phyloP scores from a whole-genome alignment of 2,797 vertebrate species.

The Microhierax caerulescens region DNA sequence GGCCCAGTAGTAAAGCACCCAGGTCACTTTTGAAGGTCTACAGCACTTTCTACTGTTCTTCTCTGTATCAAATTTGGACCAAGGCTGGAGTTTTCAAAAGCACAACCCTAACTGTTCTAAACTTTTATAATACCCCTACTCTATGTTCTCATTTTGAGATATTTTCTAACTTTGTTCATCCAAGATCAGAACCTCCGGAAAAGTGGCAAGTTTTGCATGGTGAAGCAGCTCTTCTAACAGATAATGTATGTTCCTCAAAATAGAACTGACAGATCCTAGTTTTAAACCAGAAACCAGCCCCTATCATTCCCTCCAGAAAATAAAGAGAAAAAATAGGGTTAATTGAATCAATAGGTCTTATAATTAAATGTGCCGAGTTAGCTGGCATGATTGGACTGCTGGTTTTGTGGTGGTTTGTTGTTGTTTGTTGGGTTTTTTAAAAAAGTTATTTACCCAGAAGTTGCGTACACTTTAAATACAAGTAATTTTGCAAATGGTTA shows the following conservation, averaged over 20 bases:
- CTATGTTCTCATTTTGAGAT: neutral
- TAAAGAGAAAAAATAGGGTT: neutral
- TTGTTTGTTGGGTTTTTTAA: neutral
- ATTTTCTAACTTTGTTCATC: neutral
- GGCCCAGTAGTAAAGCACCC: neutral
- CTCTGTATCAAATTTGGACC: neutral
- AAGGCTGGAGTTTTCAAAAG: neutral
- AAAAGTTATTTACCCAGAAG: neutral
- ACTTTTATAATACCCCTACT: neutral
- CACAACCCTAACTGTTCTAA: neutral
- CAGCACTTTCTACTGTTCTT: neutral
- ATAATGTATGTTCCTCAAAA: neutral
- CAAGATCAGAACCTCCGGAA: neutral
- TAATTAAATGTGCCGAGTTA: conserved; percentile 18
- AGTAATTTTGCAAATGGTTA: neutral
- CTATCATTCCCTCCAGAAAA: neutral
- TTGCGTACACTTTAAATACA: neutral
- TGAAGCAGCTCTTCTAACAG: neutral
- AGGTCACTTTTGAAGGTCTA: neutral
- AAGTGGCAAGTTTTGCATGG: neutral
- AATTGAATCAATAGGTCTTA: conserved; percentile 16
- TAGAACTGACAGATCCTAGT: neutral
- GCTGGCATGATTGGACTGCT: neutral
- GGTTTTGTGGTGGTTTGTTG: neutral
- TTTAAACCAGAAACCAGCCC: neutral